Percentiles rank a stretch among this genome's conserved stretches.
Evolutionary conservation across 53 echinoderm and acorn worm species (phyloP).

Genomic region (Paelopatides confundens): DNA sequence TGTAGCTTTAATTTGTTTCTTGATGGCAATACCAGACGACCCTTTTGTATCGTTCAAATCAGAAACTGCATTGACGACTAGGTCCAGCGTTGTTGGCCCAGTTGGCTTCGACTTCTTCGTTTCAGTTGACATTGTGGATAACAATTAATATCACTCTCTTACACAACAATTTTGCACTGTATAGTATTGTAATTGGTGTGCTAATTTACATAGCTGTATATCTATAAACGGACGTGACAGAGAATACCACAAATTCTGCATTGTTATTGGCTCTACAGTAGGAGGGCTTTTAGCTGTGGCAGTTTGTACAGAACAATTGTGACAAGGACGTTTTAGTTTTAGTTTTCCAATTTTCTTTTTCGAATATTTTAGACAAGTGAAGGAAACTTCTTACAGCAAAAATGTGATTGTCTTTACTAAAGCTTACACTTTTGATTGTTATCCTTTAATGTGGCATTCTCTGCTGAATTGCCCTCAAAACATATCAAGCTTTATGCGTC

Average conservation of each 20-base stretch:
- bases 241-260: background rate
- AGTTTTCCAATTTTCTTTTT: background rate
- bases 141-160: background rate
- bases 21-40: conserved; percentile 80
- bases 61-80: conserved; percentile 73
- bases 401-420: background rate
- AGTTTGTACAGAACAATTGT: background rate
- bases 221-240: background rate
- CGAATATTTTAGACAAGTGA: background rate
- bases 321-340: background rate
- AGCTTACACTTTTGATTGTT: background rate
- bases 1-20: conserved; percentile 80
- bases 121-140: background rate
- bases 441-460: no score
- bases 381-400: no score
- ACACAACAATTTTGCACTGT: background rate
- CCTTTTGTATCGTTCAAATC: conserved; percentile 81
- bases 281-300: background rate
- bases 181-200: background rate
- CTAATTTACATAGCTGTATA: no score
- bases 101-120: conserved; percentile 42
- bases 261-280: background rate
- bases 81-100: conserved; percentile 69
- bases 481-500: background rate
- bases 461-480: background rate